These are phyloP conservation scores for Eulemur macaco DNA, from an alignment of 2,113 vertebrate species.

Conservation along the genomic window DNA sequence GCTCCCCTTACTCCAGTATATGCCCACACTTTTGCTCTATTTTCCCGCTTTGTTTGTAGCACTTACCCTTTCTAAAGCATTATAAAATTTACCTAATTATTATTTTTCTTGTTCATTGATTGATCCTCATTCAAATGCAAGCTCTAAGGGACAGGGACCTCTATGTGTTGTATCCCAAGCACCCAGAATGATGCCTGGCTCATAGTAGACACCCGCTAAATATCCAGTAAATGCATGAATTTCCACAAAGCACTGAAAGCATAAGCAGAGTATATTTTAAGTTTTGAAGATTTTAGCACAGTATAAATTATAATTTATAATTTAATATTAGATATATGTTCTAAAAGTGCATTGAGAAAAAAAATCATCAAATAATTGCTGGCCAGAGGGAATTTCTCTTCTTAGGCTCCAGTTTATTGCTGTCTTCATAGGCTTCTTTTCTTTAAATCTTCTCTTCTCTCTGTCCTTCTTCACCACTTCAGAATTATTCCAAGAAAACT, in stretches of 20 bases:
- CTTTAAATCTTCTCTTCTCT: not conserved
- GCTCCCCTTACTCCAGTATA: not conserved
- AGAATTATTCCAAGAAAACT: not conserved
- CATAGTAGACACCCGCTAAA: not conserved
- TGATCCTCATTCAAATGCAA: not conserved
- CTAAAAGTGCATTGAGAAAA: slow-evolving; percentile 20
- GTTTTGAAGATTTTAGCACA: not conserved
- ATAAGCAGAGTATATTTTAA: not conserved
- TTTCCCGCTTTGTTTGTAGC: not conserved
- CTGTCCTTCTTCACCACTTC: not conserved
- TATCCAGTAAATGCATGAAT: not conserved
- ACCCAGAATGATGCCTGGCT: not conserved
- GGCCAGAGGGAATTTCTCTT: not conserved
- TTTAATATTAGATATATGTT: not conserved
- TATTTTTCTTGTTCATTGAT: not conserved
- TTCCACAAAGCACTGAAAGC: not conserved
- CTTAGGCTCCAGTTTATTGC: not conserved
- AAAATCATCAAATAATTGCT: not conserved
- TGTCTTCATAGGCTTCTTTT: not conserved
- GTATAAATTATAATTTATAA: not conserved
- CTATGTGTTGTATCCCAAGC: not conserved
- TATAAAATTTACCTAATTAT: not conserved
- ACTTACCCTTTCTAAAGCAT: not conserved
- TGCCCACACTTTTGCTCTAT: not conserved
- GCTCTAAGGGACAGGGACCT: not conserved